Conservation (phyloP, 2,797 vertebrate genomes). For the Chelidonichthys spinosus region DNA sequence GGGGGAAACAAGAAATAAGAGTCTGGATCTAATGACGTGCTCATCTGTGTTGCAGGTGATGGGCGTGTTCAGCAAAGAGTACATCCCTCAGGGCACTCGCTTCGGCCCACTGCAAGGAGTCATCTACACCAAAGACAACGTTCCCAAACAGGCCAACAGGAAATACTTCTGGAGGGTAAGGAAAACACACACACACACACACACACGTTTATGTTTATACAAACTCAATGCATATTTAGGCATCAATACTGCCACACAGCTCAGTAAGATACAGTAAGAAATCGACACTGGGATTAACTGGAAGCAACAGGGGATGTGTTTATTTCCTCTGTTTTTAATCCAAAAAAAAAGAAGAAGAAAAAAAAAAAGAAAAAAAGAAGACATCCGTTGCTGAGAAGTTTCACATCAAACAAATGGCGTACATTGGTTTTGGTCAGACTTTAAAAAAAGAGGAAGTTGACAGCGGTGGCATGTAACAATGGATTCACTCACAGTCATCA, state of each 20-base stretch:
- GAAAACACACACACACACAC: slow-evolving; percentile 3
- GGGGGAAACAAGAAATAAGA: neutral
- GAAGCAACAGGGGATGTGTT: neutral
- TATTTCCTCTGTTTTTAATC: slow-evolving; percentile 32
- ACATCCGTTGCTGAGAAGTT: slow-evolving; percentile 39
- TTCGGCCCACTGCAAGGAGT: slow-evolving; percentile 85
- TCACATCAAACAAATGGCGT: slow-evolving; percentile 35
- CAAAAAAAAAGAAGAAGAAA: neutral
- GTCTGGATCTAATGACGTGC: neutral
- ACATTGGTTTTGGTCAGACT: slow-evolving; percentile 60
- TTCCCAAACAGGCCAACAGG: slow-evolving; percentile 82
- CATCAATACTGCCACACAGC: neutral
- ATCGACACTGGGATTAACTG: neutral
- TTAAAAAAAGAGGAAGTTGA: slow-evolving; percentile 64
- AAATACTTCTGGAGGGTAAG: slow-evolving; percentile 90
- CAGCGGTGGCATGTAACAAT: slow-evolving; percentile 31
- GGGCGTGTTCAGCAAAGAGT: slow-evolving; percentile 87
- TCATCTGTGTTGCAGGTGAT: slow-evolving; percentile 76
- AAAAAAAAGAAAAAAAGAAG: slow-evolving; percentile 11
- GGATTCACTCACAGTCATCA: slow-evolving; percentile 43
- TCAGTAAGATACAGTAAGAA: neutral
- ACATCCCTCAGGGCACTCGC: slow-evolving; percentile 85
- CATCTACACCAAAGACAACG: slow-evolving; percentile 84
- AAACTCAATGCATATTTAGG: neutral
- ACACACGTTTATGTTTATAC: no score